phyloP scores from a whole-genome alignment of 2,797 vertebrate genomes.

The Gambusia yucatana region DNA sequence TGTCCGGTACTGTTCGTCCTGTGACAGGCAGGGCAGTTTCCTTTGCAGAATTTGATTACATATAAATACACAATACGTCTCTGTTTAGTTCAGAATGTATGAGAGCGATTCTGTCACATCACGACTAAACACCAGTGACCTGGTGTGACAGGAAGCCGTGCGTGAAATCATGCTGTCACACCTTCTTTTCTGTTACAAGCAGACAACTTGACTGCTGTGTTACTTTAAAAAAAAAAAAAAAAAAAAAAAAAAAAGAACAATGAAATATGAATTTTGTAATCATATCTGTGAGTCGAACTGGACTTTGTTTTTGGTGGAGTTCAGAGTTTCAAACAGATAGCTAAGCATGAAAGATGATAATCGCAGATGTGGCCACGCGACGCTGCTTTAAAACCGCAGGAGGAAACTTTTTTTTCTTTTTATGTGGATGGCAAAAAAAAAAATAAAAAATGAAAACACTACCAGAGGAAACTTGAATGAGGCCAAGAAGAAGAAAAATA shows the following conservation, averaged over 20 bases:
- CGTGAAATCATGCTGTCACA: not conserved
- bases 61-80: not conserved
- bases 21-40: not conserved
- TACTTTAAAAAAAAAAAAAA: no score
- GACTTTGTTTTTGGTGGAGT: not conserved
- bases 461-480: not conserved
- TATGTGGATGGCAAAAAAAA: not conserved
- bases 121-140: not conserved
- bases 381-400: not conserved
- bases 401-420: not conserved
- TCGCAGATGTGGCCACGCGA: not conserved
- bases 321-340: not conserved
- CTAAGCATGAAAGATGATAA: not conserved
- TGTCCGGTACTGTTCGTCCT: not conserved
- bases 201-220: not conserved
- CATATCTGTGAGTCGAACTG: not conserved
- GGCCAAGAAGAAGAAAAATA: not conserved
- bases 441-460: no score
- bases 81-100: not conserved
- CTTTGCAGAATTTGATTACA: not conserved
- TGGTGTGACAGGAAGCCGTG: not conserved
- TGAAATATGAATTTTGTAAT: not conserved
- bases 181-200: not conserved
- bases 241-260: not conserved
- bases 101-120: not conserved